Percentiles rank a stretch among this genome's conserved stretches.
Evolutionary conservation across 2,113 vertebrate species (phyloP).

Genomic region (Rhinolophus ferrumequinum): DNA sequence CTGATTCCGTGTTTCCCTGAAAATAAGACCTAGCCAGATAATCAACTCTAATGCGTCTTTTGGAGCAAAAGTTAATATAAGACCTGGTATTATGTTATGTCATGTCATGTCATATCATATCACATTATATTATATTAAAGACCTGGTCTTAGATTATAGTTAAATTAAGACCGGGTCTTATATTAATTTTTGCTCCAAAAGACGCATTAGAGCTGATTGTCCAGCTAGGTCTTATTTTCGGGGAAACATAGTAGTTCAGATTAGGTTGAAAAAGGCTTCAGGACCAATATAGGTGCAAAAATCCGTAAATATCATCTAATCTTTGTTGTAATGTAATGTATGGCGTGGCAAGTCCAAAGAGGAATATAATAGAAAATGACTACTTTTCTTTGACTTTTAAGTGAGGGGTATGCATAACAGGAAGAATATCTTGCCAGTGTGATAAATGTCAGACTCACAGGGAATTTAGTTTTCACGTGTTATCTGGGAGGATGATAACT

Average conservation of each 20-base stretch:
- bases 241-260: neutral
- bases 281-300: neutral
- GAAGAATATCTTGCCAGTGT: neutral
- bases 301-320: neutral
- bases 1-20: neutral
- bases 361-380: neutral
- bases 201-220: no score
- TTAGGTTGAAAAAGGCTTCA: neutral
- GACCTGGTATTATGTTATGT: no score
- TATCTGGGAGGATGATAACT: neutral
- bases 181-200: no score
- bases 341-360: neutral
- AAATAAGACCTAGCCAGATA: no score
- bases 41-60: no score
- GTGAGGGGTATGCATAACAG: neutral
- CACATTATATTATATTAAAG: no score
- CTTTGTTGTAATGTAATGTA: neutral
- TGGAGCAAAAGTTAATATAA: no score
- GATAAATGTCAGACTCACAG: neutral
- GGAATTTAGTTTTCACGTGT: neutral
- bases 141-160: no score
- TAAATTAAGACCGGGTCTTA: no score
- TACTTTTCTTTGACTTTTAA: conserved; percentile 24
- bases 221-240: no score
- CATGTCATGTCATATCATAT: no score